A percentile compares a stretch with the other conserved stretches of the same genome.
These are phyloP conservation scores for Neoarius graeffei DNA, from an alignment of 2,113 vertebrate genomes.

Conservation along the genomic window DNA sequence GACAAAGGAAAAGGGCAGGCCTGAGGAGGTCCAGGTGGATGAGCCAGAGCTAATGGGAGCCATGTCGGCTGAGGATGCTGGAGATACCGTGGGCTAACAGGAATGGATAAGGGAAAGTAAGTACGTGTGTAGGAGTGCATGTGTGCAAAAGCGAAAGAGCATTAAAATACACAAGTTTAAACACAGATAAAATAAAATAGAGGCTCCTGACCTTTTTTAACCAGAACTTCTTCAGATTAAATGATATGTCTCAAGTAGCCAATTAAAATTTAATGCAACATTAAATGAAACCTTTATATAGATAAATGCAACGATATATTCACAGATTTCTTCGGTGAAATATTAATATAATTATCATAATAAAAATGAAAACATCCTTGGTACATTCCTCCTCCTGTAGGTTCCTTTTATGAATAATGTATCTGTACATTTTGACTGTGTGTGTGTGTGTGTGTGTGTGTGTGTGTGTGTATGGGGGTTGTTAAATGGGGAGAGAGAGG, in stretches of 20 bases:
- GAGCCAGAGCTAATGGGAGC: conserved; percentile 97
- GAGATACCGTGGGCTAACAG: conserved; percentile 87
- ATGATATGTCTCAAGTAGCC: neutral
- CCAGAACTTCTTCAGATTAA: neutral
- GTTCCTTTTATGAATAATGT: neutral
- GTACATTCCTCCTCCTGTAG: neutral
- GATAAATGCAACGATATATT: neutral
- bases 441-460: too few species aligned
- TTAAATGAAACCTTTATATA: neutral
- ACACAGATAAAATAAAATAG: neutral
- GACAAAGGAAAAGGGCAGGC: conserved; percentile 95
- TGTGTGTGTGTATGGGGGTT: too few species aligned
- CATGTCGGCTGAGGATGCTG: conserved; percentile 95
- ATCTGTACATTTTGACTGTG: neutral
- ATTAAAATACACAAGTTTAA: neutral
- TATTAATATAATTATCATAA: neutral
- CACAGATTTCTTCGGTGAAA: neutral
- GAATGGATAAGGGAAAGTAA: neutral
- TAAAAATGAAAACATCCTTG: neutral
- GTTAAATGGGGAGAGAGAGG: conserved; percentile 2
- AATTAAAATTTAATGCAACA: neutral
- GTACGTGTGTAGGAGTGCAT: neutral
- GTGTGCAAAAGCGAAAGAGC: neutral
- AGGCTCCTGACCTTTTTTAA: neutral
- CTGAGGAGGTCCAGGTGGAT: conserved; percentile 95